Conservation (phyloP, 2,888 invertebrate genomes). For the Athetis lepigone region DNA sequence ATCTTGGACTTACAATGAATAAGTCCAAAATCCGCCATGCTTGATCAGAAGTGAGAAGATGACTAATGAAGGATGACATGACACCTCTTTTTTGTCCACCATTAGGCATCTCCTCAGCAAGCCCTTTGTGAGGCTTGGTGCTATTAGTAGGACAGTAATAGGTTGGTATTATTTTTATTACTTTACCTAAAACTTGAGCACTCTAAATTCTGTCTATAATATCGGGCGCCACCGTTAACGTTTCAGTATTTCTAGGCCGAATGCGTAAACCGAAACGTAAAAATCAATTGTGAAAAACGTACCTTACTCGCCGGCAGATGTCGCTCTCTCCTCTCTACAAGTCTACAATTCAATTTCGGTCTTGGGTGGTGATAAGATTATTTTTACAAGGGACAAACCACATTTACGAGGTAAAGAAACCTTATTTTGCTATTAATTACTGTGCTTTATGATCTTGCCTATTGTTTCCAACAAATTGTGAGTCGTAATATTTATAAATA, state of each 20-base stretch:
- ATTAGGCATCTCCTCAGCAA: too few species aligned
- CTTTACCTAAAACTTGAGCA: neutral
- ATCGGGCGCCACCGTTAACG: constrained; percentile 5
- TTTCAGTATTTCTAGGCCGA: neutral
- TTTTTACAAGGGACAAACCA: constrained; percentile 62
- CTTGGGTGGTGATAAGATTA: constrained; percentile 67
- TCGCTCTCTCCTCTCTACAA: constrained; percentile 47
- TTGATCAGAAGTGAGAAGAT: too few species aligned
- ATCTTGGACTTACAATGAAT: too few species aligned
- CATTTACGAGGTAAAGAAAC: constrained; percentile 69
- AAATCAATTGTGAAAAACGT: constrained; percentile 36
- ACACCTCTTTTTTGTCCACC: too few species aligned
- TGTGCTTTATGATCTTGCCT: constrained; percentile 43
- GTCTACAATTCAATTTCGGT: constrained; percentile 62
- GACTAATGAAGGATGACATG: too few species aligned
- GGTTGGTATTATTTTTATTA: too few species aligned
- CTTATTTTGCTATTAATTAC: constrained; percentile 22
- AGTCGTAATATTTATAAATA: constrained; percentile 21
- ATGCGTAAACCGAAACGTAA: constrained; percentile 60
- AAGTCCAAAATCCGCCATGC: too few species aligned
- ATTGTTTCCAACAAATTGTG: constrained; percentile 14
- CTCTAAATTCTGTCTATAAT: neutral
- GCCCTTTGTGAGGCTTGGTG: too few species aligned
- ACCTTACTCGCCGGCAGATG: constrained; percentile 56
- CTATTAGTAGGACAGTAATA: too few species aligned